phyloP scores from a whole-genome alignment of 2,888 invertebrate species.

The Drosophila demipolita region DNA sequence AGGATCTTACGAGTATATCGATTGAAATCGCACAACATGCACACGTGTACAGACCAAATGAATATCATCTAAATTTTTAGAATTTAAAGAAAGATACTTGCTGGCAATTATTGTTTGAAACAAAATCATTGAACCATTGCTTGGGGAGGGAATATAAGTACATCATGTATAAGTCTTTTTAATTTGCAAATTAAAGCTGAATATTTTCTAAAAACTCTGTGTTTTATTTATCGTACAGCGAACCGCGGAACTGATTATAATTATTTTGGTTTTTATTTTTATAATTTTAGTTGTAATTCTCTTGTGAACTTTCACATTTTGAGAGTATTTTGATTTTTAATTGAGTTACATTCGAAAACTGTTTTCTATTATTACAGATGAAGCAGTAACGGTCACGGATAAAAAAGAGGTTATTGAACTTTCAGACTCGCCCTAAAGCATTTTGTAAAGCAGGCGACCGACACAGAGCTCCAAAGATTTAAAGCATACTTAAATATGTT shows the following conservation, averaged over 20 bases:
- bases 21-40: constrained; percentile 21
- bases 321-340: constrained; percentile 34
- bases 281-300: constrained; percentile 20
- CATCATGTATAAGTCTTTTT: constrained; percentile 39
- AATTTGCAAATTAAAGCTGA: constrained; percentile 54
- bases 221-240: constrained; percentile 46
- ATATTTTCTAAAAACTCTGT: constrained; percentile 44
- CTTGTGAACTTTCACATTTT: constrained; percentile 24
- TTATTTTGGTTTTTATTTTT: neutral
- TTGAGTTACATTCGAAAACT: constrained; percentile 30
- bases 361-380: constrained; percentile 50
- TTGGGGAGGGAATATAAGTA: constrained; percentile 30
- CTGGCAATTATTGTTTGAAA: constrained; percentile 24
- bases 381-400: constrained; percentile 25
- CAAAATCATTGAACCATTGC: constrained; percentile 22
- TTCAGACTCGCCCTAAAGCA: constrained; percentile 52
- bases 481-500: constrained; percentile 20
- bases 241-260: neutral
- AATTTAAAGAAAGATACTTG: constrained; percentile 8
- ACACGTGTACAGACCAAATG: constrained; percentile 48
- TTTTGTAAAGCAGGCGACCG: constrained; percentile 15
- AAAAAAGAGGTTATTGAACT: constrained; percentile 70
- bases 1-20: constrained; percentile 31
- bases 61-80: constrained; percentile 17
- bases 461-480: constrained; percentile 52